Percentiles rank a stretch among this genome's conserved stretches.
These are phyloP conservation scores for Stegodyphus mimosarum DNA, from an alignment of 1,140 invertebrate species.

Conservation along the genomic window DNA sequence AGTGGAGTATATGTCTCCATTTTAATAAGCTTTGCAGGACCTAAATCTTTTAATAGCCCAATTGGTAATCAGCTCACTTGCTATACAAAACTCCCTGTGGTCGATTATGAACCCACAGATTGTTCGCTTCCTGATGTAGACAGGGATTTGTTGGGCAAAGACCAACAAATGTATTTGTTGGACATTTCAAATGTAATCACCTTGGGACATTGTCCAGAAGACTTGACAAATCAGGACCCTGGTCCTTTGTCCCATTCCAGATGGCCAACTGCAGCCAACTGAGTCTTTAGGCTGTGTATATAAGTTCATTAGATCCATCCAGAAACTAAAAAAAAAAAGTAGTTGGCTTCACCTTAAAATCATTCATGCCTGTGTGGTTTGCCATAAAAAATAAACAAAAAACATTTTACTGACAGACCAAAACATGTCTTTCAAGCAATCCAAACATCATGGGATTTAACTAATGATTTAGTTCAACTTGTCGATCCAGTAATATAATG, in stretches of 20 bases:
- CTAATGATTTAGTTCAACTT: background rate
- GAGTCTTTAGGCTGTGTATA: background rate
- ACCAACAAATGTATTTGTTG: background rate
- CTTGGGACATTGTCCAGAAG: conserved; percentile 1
- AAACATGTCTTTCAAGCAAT: background rate
- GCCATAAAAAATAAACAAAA: background rate
- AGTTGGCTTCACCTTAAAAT: background rate
- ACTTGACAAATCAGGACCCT: conserved; percentile 6
- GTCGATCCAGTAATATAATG: too few relatives aligned
- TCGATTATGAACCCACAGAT: background rate
- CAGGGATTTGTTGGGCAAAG: background rate
- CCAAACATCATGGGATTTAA: background rate
- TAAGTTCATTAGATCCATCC: background rate
- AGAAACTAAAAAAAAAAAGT: background rate
- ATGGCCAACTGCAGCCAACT: conserved; percentile 5
- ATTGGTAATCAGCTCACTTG: conserved; percentile 3
- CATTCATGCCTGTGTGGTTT: background rate
- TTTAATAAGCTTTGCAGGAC: conserved; percentile 22
- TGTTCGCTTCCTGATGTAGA: background rate
- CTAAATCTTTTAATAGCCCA: conserved; percentile 12
- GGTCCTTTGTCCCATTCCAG: conserved; percentile 6
- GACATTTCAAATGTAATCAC: conserved; percentile 1
- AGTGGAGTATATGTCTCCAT: conserved; percentile 5
- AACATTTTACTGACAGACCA: background rate
- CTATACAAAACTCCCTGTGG: conserved; percentile 19